These are phyloP conservation scores for Hyphantria cunea DNA, from an alignment of 1,140 invertebrate species.

Conservation along the genomic window DNA sequence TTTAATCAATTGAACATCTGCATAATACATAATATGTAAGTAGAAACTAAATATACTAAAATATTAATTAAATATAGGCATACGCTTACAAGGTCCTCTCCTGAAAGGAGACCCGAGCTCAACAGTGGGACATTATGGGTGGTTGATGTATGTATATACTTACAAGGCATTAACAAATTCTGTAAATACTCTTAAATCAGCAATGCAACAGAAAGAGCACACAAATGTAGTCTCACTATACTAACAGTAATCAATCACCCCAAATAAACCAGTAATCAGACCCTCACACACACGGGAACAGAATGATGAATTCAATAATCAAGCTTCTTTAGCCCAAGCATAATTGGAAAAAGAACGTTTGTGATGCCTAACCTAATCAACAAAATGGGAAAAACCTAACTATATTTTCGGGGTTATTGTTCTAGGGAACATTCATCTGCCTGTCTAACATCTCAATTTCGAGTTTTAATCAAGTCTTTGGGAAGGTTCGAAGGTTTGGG, in stretches of 20 bases:
- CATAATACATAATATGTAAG: too few species aligned
- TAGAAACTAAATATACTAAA: too few species aligned
- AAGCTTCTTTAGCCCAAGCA: neutral
- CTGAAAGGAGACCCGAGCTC: too few species aligned
- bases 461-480: slow-evolving; percentile 43
- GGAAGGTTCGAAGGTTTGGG: slow-evolving; percentile 25
- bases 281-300: neutral
- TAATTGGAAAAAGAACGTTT: neutral
- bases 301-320: neutral
- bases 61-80: too few species aligned
- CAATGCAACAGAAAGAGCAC: too few species aligned
- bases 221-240: too few species aligned
- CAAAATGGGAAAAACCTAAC: slow-evolving; percentile 7
- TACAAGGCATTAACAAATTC: too few species aligned
- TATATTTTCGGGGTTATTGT: slow-evolving; percentile 10
- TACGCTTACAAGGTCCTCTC: too few species aligned
- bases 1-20: too few species aligned
- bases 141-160: too few species aligned
- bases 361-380: neutral
- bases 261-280: neutral
- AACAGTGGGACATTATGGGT: too few species aligned
- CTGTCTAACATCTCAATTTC: slow-evolving; percentile 29
- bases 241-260: neutral
- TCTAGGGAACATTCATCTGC: slow-evolving; percentile 9
- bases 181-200: too few species aligned